Base-by-base conservation (phyloP, 2,888 invertebrate species). In the Chesias legatella region DNA sequence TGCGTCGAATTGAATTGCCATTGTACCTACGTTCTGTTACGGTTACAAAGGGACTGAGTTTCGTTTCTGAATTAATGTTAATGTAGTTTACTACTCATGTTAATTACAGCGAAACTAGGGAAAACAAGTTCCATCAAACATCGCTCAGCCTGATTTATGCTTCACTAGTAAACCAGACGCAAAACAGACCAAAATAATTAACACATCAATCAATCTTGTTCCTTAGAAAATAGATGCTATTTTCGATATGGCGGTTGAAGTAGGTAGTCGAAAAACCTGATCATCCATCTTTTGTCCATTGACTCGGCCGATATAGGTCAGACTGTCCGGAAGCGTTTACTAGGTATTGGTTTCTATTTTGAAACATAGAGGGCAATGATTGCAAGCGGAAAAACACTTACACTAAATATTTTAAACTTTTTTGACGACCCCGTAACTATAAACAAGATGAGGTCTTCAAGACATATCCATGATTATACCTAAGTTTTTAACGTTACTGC, bases 281-380 rank as follows among this genome's bases (percentile, higher is more conserved):
- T 58, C 58, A 64, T 71, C 60, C 55, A 69, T 73, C 67, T 69
- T 67, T 69, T 73, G 67, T 71, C 64, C 69, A 75, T 73, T 69
- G 71, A 67, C 67, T 74, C 64, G 51, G 63, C 69, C 67, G 61
- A 79, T 74, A 63, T 79, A 64, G 79, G 79, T 77, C 75, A 73
- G 58, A 17, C 13, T 17, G 13, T 60, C 60, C 70, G 76, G 75
- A 80, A 77, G 67, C 60, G 51, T 56, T 49, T 51, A 60, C 58
- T 66, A 65, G 26, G 13, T 17, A 17, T 17, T 50, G 45, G 49
- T 51, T 60, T 74, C 74, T 77, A 75, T 73, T 73, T 68, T 63
- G 24, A 59, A 56, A 51, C 43, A 51, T 44, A 56, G 63, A 58
- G 56, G 52, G 27, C 47, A 47, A 48, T 46, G 49, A 53, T 23